Base-by-base conservation (phyloP, 2,888 invertebrate genomes). In the Glaucopsyche alexis region DNA sequence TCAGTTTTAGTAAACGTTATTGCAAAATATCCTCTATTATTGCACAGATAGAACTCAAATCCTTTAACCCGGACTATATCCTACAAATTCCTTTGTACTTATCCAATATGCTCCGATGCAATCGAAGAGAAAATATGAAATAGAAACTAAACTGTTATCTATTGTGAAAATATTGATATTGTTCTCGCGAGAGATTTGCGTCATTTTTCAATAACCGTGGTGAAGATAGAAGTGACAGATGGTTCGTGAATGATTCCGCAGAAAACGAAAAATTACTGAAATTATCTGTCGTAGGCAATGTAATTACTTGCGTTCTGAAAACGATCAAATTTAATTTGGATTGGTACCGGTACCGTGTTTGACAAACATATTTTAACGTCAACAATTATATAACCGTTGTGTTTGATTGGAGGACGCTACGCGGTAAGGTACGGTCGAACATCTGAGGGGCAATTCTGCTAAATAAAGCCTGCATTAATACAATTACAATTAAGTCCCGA, bases 21-120 rank as follows among this genome's bases (percentile, higher is more conserved):
- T 5, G 55, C 13, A 60, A 19, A 60, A 60, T 29, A 29, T 1
- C 6, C 19, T 19, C 19, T 60, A 60, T 29, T 19, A 60, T 1
- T 6, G 0, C 1, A 6, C 11, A 2, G 9, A 19, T 60, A 29
- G 3, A 19, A 8, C 19, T 55, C 19, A 55, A 55, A 29, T 1
- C 1, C 29, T 29, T 29, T 1, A 60, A 11, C 5, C 11, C 19
- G 5, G 11, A 11, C 1, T 19, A 6, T 60, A 13, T 11, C 14
- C 13, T 19, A 19, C 19, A 60, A 16, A 60, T 49, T 13, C 49
- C 49, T 14, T 19, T 6, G 29, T 13, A 60, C 60, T 29, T 60
- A 60, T 60, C 60, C 60, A 60, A 60, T 60, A 60, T 19, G 29
- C 60, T 60, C 13, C 13, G 60, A 60, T 60, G 60, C 29, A 60